These are phyloP conservation scores for Isaurus tuberculatus DNA, from an alignment of 92 coral and sea anemone genomes.

Conservation along the genomic window DNA sequence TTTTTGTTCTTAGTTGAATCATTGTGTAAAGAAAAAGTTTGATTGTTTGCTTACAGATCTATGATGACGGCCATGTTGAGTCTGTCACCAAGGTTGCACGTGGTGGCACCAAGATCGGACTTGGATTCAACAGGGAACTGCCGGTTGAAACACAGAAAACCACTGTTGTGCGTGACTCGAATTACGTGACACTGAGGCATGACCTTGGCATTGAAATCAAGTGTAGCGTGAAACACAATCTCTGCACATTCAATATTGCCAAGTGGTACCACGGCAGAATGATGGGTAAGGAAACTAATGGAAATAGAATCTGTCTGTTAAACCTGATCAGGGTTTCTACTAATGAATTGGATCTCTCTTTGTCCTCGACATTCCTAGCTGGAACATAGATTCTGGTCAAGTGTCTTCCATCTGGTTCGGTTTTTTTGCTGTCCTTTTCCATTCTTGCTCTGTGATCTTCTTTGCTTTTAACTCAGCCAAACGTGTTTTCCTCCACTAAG, in stretches of 20 bases:
- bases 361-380: too few relatives aligned
- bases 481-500: too few relatives aligned
- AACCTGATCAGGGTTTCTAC: too few relatives aligned
- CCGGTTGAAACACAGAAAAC: conserved; percentile 87
- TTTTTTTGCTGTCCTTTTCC: too few relatives aligned
- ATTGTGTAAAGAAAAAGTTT: too few relatives aligned
- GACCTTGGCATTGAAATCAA: conserved; percentile 84
- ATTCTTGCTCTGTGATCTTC: too few relatives aligned
- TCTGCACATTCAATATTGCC: conserved; percentile 94
- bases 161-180: conserved; percentile 84
- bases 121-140: conserved; percentile 76
- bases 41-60: conserved; percentile 49
- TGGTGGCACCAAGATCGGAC: conserved; percentile 71
- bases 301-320: too few relatives aligned
- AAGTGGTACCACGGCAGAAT: conserved; percentile 95
- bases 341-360: too few relatives aligned
- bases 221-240: conserved; percentile 87
- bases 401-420: too few relatives aligned
- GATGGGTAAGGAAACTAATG: conserved; percentile 73
- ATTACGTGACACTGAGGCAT: conserved; percentile 76
- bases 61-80: conserved; percentile 87
- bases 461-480: too few relatives aligned
- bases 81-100: conserved; percentile 74
- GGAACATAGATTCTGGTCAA: too few relatives aligned
- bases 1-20: too few relatives aligned